phyloP scores from a whole-genome alignment of 1,140 invertebrate species.

The Drosophila asahinai region DNA sequence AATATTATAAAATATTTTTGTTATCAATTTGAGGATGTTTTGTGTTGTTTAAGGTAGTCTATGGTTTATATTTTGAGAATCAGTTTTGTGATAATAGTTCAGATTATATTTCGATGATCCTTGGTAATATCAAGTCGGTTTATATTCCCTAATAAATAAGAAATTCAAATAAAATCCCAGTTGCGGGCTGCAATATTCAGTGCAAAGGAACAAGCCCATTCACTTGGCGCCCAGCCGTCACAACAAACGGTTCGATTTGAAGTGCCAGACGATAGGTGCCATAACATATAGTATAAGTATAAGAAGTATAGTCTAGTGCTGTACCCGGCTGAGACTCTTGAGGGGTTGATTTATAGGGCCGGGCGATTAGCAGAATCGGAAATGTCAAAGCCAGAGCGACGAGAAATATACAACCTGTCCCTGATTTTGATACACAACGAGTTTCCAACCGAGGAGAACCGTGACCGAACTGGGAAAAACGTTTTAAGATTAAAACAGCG shows the following conservation, averaged over 20 bases:
- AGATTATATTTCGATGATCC: neutral
- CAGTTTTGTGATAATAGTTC: too few relatives aligned
- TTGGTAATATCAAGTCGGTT: neutral
- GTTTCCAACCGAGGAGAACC: conserved; percentile 34
- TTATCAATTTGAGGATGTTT: too few relatives aligned
- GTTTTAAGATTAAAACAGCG: conserved; percentile 51
- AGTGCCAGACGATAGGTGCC: conserved; percentile 37
- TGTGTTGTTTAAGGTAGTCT: too few relatives aligned
- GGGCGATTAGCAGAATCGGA: conserved; percentile 57
- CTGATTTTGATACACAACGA: conserved; percentile 53
- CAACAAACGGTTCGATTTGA: conserved; percentile 46
- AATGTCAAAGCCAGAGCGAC: conserved; percentile 47
- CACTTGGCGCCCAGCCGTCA: conserved; percentile 34
- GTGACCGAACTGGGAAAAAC: conserved; percentile 44
- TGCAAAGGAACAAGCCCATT: conserved; percentile 23
- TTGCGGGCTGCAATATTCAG: neutral
- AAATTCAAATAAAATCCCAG: conserved; percentile 33
- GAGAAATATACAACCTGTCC: conserved; percentile 55
- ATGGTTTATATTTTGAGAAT: too few relatives aligned
- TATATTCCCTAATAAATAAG: conserved; percentile 4
- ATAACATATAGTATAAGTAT: conserved; percentile 25
- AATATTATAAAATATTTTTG: too few relatives aligned
- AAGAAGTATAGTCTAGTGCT: conserved; percentile 28
- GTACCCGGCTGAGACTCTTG: conserved; percentile 27
- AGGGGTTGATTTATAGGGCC: conserved; percentile 50